phyloP scores from a whole-genome alignment of 2,113 vertebrate genomes.

The Pachypanchax playfairii region DNA sequence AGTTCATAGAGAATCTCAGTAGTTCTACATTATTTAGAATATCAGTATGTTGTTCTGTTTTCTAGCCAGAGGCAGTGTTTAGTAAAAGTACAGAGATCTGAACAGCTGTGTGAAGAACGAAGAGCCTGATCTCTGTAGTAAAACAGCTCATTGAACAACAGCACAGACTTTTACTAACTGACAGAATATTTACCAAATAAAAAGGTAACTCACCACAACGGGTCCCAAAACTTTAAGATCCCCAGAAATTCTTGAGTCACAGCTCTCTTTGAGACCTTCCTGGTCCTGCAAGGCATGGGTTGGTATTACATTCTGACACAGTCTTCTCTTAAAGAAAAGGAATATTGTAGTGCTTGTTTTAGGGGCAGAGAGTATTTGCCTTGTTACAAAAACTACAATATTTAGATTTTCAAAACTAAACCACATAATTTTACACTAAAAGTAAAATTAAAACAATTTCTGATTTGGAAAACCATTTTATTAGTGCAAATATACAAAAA shows the following conservation, averaged over 20 bases:
- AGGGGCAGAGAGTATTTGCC: no score
- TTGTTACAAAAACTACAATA: no score
- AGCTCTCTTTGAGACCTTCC: background rate
- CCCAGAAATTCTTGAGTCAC: background rate
- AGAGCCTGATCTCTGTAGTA: no score
- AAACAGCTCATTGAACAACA: conserved; percentile 4
- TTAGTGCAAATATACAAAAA: no score
- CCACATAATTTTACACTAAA: no score
- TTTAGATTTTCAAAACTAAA: no score
- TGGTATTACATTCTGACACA: no score
- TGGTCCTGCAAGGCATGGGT: no score
- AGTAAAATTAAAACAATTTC: no score
- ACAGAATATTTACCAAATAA: background rate
- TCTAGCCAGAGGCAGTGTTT: conserved; percentile 15
- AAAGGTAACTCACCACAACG: background rate
- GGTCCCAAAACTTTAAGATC: background rate
- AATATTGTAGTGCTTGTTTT: no score
- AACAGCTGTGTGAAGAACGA: conserved; percentile 20
- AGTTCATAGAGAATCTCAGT: background rate
- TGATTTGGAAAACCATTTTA: no score
- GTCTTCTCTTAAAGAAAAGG: no score
- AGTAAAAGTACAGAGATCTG: background rate
- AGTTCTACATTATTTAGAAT: conserved; percentile 28
- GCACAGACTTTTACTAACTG: background rate
- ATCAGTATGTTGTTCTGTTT: conserved; percentile 10